These are phyloP conservation scores for Catotricha subobsoleta DNA, from an alignment of 2,888 invertebrate species.

Conservation along the genomic window DNA sequence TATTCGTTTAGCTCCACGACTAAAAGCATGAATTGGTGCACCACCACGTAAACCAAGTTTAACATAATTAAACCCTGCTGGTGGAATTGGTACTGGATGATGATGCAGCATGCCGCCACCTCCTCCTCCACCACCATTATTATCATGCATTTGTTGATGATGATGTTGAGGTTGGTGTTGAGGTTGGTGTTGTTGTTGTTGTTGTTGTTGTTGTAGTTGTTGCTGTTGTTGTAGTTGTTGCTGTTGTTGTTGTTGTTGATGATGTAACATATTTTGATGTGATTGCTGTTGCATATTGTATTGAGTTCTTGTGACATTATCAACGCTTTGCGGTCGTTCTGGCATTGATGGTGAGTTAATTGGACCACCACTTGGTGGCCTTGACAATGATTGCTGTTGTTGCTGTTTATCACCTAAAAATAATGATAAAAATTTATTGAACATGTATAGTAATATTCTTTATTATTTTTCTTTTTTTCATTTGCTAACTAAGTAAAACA, in stretches of 20 bases:
- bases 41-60: conserved; percentile 39
- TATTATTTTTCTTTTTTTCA: too few relatives aligned
- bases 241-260: conserved; percentile 10
- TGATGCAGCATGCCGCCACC: conserved; percentile 36
- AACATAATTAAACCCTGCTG: conserved; percentile 38
- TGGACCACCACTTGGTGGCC: conserved; percentile 36
- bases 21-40: conserved; percentile 43
- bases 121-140: conserved; percentile 25
- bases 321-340: conserved; percentile 39
- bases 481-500: too few relatives aligned
- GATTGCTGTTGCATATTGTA: conserved; percentile 14
- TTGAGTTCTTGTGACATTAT: too few relatives aligned
- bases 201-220: not conserved
- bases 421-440: too few relatives aligned
- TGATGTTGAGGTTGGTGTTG: not conserved
- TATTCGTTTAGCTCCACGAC: conserved; percentile 27
- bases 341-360: conserved; percentile 34
- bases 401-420: too few relatives aligned
- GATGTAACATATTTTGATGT: conserved; percentile 14
- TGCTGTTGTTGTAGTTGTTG: too few relatives aligned
- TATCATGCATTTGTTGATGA: not conserved
- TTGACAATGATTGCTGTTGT: conserved; percentile 26
- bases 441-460: too few relatives aligned
- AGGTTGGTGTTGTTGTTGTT: conserved; percentile 3
- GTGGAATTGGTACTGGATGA: conserved; percentile 40